Percentiles rank a stretch among this genome's conserved stretches.
These are phyloP conservation scores for Spisula subtruncata DNA, from an alignment of 2,888 invertebrate genomes.

Conservation along the genomic window DNA sequence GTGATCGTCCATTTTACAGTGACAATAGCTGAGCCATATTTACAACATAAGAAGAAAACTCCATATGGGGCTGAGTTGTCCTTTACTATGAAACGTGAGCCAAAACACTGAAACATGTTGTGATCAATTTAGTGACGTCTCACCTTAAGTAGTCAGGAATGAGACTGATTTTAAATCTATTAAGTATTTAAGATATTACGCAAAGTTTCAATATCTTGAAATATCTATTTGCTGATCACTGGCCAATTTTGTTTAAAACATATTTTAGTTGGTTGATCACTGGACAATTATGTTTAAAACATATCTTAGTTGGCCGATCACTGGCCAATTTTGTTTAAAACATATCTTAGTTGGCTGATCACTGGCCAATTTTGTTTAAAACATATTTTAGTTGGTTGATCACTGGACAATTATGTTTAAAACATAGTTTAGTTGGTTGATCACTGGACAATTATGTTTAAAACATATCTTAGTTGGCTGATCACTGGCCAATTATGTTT, in stretches of 20 bases:
- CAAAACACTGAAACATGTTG: not conserved
- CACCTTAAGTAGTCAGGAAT: slow-evolving; percentile 16
- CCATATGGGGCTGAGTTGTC: slow-evolving; percentile 47
- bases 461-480: too few species aligned
- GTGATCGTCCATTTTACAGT: slow-evolving; percentile 28
- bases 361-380: too few species aligned
- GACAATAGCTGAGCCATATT: slow-evolving; percentile 48
- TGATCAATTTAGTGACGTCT: not conserved
- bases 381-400: too few species aligned
- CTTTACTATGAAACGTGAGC: slow-evolving; percentile 65
- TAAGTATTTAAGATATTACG: too few species aligned
- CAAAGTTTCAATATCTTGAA: too few species aligned
- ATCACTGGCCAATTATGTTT: too few species aligned
- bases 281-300: not conserved
- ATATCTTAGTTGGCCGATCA: not conserved
- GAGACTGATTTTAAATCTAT: not conserved
- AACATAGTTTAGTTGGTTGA: too few species aligned
- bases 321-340: not conserved
- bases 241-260: not conserved
- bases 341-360: not conserved
- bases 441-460: too few species aligned
- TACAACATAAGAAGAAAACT: slow-evolving; percentile 62
- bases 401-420: too few species aligned
- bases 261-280: not conserved
- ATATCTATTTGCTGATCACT: too few species aligned